Evolutionary conservation across 2,888 invertebrate species (phyloP), one percentile per base, ranked within the genome.

Genomic region (Alviniconcha strummeri): DNA sequence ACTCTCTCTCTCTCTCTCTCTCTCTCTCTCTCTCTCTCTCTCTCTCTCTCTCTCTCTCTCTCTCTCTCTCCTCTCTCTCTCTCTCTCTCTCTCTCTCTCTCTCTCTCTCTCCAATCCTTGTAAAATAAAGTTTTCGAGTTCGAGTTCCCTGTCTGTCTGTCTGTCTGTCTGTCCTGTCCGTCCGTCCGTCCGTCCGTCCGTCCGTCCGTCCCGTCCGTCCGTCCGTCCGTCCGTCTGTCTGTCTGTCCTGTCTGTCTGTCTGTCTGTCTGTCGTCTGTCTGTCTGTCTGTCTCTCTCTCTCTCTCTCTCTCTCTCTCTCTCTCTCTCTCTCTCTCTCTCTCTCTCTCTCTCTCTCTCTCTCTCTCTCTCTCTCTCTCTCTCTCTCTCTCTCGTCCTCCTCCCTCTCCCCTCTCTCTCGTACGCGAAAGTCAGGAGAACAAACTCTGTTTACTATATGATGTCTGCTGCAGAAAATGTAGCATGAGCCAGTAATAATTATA

Each of bases 201-300:
- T 64, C 11, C 4, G 64, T 64, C 64, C 4, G 64, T 13, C 11
- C 11, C 1, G 64, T 64, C 15, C 4, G 9, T 64, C 15, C 4
- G 64, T 64, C 11, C 4, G 64, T 64, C 11, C 4, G 9, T 64
- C 64, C 4, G 64, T 15, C 15, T 64, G 9, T 64, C 11, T 64
- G 64, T 64, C 9, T 64, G 54, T 81, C 64, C 80, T 81, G 57
- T 74, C n/a, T 80, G 69, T 80, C 55, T 80, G 69, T 69, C 69
- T 69, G 5, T n/a, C n/a, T 17, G 1, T 71, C 71, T 71, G 54
- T 81, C 80, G 64, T 64, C 9, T 64, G 54, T 81, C 80, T 81
- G 57, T 74, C n/a, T 80, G 69, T 80, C 55, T 80, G 69, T 69
- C 69, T 69, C 17, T n/a, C n/a, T 17, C 6, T 71, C 71, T 71